phyloP scores from a whole-genome alignment of 2,888 invertebrate species.

The Mylabris sibirica region DNA sequence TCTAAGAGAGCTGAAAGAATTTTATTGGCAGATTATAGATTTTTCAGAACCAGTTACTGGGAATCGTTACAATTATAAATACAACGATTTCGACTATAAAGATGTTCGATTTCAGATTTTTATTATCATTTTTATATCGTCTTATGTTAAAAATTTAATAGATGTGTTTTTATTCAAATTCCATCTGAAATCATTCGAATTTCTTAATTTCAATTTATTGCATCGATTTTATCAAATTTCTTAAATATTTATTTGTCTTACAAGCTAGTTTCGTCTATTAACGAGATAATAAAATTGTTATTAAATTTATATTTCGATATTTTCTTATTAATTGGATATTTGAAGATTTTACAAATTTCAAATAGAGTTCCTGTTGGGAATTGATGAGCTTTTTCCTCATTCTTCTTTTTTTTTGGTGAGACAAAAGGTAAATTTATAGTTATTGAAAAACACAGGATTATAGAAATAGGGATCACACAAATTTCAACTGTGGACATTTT shows the following conservation, averaged over 20 bases:
- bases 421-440: neutral
- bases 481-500: neutral
- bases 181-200: neutral
- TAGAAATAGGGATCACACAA: neutral
- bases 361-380: neutral
- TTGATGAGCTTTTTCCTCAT: neutral
- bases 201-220: neutral
- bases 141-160: neutral
- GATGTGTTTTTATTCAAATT: neutral
- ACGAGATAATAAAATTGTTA: neutral
- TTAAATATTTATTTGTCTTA: neutral
- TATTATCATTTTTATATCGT: neutral
- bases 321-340: neutral
- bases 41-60: neutral
- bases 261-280: neutral
- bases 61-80: neutral
- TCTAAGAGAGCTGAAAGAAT: neutral
- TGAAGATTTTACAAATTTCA: neutral
- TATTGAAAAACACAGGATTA: neutral
- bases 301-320: neutral
- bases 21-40: neutral
- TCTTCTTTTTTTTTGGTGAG: neutral
- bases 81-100: neutral
- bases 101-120: neutral
- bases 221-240: neutral